Base-by-base conservation (phyloP, 1,140 invertebrate species). In the Trichonephila inaurata region DNA sequence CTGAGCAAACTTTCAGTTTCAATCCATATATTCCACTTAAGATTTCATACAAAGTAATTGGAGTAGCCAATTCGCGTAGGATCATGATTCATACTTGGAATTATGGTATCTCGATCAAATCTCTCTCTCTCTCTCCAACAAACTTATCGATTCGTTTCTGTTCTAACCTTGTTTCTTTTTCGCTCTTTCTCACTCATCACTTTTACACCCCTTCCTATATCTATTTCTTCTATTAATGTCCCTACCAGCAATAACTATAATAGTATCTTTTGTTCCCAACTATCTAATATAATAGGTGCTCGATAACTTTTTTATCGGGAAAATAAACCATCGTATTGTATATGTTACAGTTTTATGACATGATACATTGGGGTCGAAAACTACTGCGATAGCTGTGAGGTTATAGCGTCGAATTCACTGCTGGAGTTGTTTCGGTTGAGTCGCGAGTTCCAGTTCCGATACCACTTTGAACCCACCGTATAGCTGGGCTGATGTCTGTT, bases 231-330 rank as follows among this genome's bases (percentile, higher is more conserved):
- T 77, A 77, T 77, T 77, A 14, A 77, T 77, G 72, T 77, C 6
- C 16, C 18, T 40, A 24, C 72, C 28, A 77, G 72, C 28, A 77
- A 77, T 77, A 77, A 77, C 33, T 77, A 77, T 77, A 77, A 77
- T 40, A 77, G 72, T 77, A 77, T 33, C 72, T 77, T 64, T 77
- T 77, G 72, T 3, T 77, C 28, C 28, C 28, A 33, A 40, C 72
- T 33, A 77, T 69, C 66, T 28, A 77, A 77, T 40, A 77, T 77
- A 77, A 77, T 77, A 77, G 72, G 72, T 19, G 72, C 28, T 77
- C 18, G 24, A 77, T 77, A 77, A 77, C 66, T 28, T 40, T 77
- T 77, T 77, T 77, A 77, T 77, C 16, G 72, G 33, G 33, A 77
- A 77, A 77, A 77, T 77, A 18, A 77, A 40, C 72, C 18, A 16